These are phyloP conservation scores for Trichomycterus rosablanca DNA, from an alignment of 2,113 vertebrate species.

Conservation along the genomic window DNA sequence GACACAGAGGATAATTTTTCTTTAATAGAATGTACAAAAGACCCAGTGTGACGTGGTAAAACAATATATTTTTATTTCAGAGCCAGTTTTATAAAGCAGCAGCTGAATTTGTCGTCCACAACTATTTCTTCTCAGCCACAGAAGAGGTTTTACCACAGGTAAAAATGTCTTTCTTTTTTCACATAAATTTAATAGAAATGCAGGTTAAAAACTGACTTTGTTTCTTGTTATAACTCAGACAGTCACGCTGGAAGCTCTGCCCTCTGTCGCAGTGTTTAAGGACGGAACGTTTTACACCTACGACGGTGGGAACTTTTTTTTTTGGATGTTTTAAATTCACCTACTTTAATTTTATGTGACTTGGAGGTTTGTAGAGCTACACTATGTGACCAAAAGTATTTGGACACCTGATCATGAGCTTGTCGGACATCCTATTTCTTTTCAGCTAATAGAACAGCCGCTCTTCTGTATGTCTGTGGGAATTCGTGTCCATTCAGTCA, in stretches of 20 bases:
- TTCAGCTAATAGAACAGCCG: no score
- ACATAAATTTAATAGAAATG: background rate
- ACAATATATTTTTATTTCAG: constrained; percentile 57
- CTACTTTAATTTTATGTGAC: no score
- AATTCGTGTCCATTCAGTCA: no score
- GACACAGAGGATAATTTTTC: background rate
- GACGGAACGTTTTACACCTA: constrained; percentile 82
- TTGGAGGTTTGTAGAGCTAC: no score
- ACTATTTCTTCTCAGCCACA: constrained; percentile 84
- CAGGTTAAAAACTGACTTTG: background rate
- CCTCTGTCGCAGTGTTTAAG: constrained; percentile 88
- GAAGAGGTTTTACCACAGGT: constrained; percentile 86
- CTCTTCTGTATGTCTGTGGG: no score
- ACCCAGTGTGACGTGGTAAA: no score
- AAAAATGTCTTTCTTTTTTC: constrained; percentile 28
- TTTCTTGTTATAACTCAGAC: constrained; percentile 61
- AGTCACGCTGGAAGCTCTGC: constrained; percentile 74
- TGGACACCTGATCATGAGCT: no score
- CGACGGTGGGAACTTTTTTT: constrained; percentile 71
- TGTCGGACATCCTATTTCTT: no score
- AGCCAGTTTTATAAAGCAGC: constrained; percentile 83
- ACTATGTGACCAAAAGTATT: no score
- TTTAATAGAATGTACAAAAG: background rate
- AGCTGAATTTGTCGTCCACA: constrained; percentile 82
- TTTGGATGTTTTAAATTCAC: no score